Percentiles rank a stretch among this genome's conserved stretches.
Conservation (phyloP, 2,888 invertebrate genomes). For the Campoplex nolae region DNA sequence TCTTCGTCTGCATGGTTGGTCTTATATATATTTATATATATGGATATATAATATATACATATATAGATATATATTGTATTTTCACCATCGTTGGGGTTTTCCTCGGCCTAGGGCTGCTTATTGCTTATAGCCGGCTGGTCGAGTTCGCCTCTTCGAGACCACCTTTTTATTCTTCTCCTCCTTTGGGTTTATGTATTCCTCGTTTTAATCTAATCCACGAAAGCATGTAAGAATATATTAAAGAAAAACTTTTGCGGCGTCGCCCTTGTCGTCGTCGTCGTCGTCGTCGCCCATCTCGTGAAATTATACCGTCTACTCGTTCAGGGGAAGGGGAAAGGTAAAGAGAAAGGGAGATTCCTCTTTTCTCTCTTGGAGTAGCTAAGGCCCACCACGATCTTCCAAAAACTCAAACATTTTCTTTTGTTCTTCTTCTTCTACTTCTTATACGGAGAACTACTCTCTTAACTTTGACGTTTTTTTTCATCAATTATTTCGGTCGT, state of each 20-base stretch:
- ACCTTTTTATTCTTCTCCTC: constrained; percentile 54
- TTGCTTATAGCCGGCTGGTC: constrained; percentile 63
- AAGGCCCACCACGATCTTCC: constrained; percentile 60
- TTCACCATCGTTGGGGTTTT: constrained; percentile 31
- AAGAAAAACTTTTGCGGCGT: constrained; percentile 81
- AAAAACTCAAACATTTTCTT: constrained; percentile 41
- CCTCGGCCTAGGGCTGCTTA: constrained; percentile 64
- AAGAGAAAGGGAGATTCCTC: not conserved
- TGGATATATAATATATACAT: no score
- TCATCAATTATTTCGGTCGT: constrained; percentile 14
- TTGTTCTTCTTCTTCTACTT: constrained; percentile 16
- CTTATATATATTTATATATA: constrained; percentile 12
- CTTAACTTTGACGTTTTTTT: constrained; percentile 28
- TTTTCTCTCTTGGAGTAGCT: constrained; percentile 33
- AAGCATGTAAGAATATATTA: constrained; percentile 84
- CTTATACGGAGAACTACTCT: not conserved
- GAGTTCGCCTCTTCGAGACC: constrained; percentile 59
- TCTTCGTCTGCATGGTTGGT: constrained; percentile 64
- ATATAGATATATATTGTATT: not conserved
- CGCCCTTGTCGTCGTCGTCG: constrained; percentile 71
- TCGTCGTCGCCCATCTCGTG: constrained; percentile 73
- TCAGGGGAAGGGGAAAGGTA: constrained; percentile 26
- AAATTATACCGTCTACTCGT: constrained; percentile 80
- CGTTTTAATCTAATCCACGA: constrained; percentile 84
- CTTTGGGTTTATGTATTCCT: constrained; percentile 79